Percentiles rank a stretch among this genome's conserved stretches.
Evolutionary conservation across 1,140 invertebrate species (phyloP).

Genomic region (Lerema accius): DNA sequence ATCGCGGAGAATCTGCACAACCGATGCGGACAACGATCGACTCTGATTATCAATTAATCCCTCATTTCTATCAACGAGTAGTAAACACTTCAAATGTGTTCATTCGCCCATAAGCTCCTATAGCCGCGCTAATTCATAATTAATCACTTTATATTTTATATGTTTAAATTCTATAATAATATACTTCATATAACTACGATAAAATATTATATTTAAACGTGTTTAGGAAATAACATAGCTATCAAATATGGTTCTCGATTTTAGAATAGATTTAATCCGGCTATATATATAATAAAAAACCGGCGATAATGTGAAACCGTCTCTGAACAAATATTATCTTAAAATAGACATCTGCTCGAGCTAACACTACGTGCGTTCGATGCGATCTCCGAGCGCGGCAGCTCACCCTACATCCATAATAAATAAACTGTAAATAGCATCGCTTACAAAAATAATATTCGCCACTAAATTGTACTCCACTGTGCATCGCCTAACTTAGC

Average conservation of each 20-base stretch:
- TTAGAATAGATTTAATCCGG: not conserved
- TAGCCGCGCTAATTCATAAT: not conserved
- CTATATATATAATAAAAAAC: constrained; percentile 7
- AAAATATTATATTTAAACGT: constrained; percentile 14
- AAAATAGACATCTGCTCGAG: constrained; percentile 19
- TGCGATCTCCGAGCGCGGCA: not conserved
- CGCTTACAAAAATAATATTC: constrained; percentile 25
- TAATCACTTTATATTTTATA: not conserved
- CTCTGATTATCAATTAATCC: constrained; percentile 1
- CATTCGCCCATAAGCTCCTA: not conserved
- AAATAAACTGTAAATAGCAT: constrained; percentile 19
- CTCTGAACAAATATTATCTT: not conserved
- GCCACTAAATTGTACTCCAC: constrained; percentile 31
- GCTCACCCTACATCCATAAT: not conserved
- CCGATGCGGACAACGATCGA: not conserved
- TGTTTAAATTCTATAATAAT: not conserved
- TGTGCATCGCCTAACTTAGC: constrained; percentile 15
- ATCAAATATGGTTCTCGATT: constrained; percentile 1
- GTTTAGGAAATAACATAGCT: constrained; percentile 6
- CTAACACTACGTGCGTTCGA: constrained; percentile 1
- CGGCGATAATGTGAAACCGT: constrained; percentile 7
- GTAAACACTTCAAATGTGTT: not conserved
- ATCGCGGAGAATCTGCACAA: not conserved
- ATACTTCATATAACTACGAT: not conserved
- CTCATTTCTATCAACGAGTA: not conserved